Conservation (phyloP, 2,888 invertebrate genomes). For the Ceriagrion tenellum region DNA sequence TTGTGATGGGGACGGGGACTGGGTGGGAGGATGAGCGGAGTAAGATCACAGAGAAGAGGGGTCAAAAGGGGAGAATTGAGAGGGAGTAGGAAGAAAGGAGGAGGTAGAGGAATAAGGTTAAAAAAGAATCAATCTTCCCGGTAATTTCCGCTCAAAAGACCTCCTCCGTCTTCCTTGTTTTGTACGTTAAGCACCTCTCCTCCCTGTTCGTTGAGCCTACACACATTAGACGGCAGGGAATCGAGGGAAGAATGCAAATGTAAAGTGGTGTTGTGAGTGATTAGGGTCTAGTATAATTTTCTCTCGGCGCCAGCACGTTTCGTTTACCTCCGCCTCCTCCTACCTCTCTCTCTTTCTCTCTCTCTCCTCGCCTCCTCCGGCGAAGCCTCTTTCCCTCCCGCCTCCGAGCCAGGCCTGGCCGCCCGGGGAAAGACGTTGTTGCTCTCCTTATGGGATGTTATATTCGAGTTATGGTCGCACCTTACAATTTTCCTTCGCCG, state of each 20-base stretch:
- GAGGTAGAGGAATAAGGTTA: background rate
- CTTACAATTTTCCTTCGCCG: too few relatives aligned
- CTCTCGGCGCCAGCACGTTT: background rate
- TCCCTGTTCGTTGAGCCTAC: background rate
- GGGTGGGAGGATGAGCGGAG: too few relatives aligned
- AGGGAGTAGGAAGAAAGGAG: too few relatives aligned
- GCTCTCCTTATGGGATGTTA: too few relatives aligned
- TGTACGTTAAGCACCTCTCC: background rate
- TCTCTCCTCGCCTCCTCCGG: background rate
- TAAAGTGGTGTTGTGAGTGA: background rate
- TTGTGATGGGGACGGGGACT: background rate
- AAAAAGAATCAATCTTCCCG: background rate
- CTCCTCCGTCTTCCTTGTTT: background rate
- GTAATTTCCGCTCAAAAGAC: background rate
- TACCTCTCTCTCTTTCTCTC: background rate
- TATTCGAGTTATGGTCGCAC: too few relatives aligned
- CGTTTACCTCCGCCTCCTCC: background rate
- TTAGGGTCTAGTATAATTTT: background rate
- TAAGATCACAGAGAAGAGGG: background rate
- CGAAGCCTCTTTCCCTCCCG: background rate
- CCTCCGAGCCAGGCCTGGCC: too few relatives aligned
- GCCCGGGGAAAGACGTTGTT: too few relatives aligned
- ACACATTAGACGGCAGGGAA: background rate
- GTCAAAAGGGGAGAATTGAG: background rate
- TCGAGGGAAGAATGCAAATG: background rate